These are phyloP conservation scores for Scomber japonicus DNA, from an alignment of 2,113 vertebrate species.

Conservation along the genomic window DNA sequence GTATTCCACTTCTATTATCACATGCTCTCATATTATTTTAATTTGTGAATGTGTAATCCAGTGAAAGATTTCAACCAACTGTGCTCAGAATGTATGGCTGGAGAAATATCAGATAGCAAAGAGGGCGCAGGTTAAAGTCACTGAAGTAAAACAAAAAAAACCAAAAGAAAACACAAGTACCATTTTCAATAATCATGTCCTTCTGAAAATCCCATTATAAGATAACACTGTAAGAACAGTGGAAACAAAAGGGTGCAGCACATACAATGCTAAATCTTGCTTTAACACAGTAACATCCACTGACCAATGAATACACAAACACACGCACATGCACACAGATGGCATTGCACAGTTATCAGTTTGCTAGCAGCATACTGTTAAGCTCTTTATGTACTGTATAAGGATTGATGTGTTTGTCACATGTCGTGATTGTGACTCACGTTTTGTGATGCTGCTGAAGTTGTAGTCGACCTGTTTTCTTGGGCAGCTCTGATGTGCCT, in stretches of 20 bases:
- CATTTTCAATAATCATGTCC: no score
- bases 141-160: no score
- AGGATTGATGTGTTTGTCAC: conserved; percentile 41
- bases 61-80: no score
- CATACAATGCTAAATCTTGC: neutral
- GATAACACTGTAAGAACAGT: neutral
- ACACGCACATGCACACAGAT: neutral
- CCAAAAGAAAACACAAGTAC: no score
- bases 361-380: conserved; percentile 53
- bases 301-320: neutral
- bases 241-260: neutral
- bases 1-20: conserved; percentile 11
- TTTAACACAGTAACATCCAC: neutral
- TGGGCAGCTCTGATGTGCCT: conserved; percentile 26
- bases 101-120: neutral
- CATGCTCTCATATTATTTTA: no score
- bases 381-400: conserved; percentile 58
- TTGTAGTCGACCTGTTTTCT: conserved; percentile 25
- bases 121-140: no score
- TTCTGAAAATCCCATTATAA: neutral
- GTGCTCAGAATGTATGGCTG: no score
- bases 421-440: conserved; percentile 51
- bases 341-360: conserved; percentile 36
- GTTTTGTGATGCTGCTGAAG: conserved; percentile 27
- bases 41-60: no score